Evolutionary conservation across 1,140 invertebrate species (phyloP), one percentile per base, ranked within the genome.

Genomic region (Mamestra configurata): DNA sequence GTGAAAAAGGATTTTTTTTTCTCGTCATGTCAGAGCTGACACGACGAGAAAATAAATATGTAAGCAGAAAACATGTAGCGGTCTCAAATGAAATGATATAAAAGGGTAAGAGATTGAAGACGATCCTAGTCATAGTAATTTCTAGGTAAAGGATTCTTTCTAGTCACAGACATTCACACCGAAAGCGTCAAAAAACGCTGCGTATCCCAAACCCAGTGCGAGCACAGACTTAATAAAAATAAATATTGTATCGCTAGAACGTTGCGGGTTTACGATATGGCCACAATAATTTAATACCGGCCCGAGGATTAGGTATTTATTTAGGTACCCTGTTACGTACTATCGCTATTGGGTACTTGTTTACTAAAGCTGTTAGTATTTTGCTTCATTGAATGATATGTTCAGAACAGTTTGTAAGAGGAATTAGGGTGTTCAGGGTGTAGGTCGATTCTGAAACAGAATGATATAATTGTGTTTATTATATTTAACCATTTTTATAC

Each of bases 231-330:
- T 86, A 88, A 88, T 91, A 93, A 92, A 93, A 91, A 91, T 92
- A 92, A 91, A 90, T 92, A 92, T 87, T 89, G 86, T 86, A 89
- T 80, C 73, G 86, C 77, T 75, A 83, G 81, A 88, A 83, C 88
- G 83, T 84, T 85, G 82, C 79, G 83, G 86, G 79, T 92, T 91
- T 91, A 92, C 90, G 90, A 90, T 90, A 90, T 88, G 79, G 79
- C 86, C 84, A 82, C 84, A 88, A 92, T 90, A 91, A 91, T 90
- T 89, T 90, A 90, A 89, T 91, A 87, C 86, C 84, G 51, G 64
- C 55, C 78, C 80, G 78, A 79, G 88, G 86, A 90, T 92, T 91
- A 91, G 88, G 84, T 89, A 92, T 93, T 91, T 93, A 92, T 91
- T 90, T 89, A 88, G 82, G 82, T 89, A 86, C 81, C 43, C 82